Evolutionary conservation across 2,888 invertebrate genomes (phyloP), one percentile per base, ranked within the genome.

Genomic region (Lottia gigantea): DNA sequence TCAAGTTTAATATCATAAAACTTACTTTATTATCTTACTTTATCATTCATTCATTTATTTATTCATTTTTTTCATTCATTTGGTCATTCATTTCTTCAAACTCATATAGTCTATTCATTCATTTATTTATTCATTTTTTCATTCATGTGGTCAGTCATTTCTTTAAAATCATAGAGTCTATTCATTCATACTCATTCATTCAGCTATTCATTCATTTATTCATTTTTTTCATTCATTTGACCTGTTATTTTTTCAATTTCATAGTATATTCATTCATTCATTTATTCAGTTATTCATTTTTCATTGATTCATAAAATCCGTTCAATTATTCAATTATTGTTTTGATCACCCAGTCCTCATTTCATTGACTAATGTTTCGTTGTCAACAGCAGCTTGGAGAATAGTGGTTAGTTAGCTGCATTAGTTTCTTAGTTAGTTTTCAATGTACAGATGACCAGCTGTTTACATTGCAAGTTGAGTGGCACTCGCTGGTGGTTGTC

Each of bases 21-120:
- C 71, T 71, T 64, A 31, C 47, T 67, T 64, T 63, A 67, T 62
- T 49, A 67, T 45, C 23, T 16, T n/a, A 45, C 31, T 14, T 49
- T n/a, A n/a, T 14, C 14, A 7, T 26, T 23, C 23, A 14, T 49
- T 19, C 26, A 40, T 40, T 25, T 25, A 16, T 19, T 49, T 7
- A n/a, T n/a, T 40, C 8, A 25, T 11, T 12, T 8, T n/a, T 4
- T 15, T 62, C 46, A n/a, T 31, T 23, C 25, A 26, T n/a, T 19
- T 45, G 19, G 8, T 47, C 49, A 12, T 31, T 26, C 16, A 23
- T 25, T 15, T 46, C 2, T 92, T 89, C 92, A 92, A n/a, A n/a
- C n/a, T 92, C 92, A 84, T 86, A 8, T n/a, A 31, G 3, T 15
- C 62, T n/a, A n/a, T 92, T 89, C 92, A 92, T n/a, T 92, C 92